phyloP scores from a whole-genome alignment of 2,113 vertebrate genomes.

The Malaclemys terrapin region DNA sequence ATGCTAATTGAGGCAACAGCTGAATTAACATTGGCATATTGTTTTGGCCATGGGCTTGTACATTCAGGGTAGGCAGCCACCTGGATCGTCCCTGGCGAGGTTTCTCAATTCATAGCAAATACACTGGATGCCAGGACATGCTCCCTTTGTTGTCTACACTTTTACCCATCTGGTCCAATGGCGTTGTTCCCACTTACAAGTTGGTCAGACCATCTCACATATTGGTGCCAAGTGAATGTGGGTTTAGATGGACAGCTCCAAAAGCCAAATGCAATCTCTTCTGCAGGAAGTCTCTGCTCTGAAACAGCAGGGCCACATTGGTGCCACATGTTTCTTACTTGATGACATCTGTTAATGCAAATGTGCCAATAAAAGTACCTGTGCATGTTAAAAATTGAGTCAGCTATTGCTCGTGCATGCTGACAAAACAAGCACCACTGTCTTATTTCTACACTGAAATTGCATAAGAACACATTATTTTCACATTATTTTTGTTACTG shows the following conservation, averaged over 20 bases:
- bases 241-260: constrained; percentile 29
- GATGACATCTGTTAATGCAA: constrained; percentile 43
- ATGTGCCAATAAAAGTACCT: constrained; percentile 26
- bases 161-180: constrained; percentile 69
- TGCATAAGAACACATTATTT: neutral
- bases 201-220: constrained; percentile 31
- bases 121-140: constrained; percentile 44
- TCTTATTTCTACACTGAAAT: neutral
- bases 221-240: constrained; percentile 49
- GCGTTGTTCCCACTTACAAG: constrained; percentile 57
- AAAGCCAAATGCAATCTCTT: constrained; percentile 19
- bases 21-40: constrained; percentile 27
- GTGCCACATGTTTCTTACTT: constrained; percentile 49
- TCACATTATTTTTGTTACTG: neutral
- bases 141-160: constrained; percentile 66
- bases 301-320: constrained; percentile 28
- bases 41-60: constrained; percentile 22
- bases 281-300: constrained; percentile 26
- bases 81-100: constrained; percentile 54
- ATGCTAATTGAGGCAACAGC: constrained; percentile 21
- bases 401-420: neutral
- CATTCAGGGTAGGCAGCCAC: constrained; percentile 34
- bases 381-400: neutral
- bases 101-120: constrained; percentile 55
- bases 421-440: neutral